phyloP scores from a whole-genome alignment of 2,888 invertebrate genomes.

The Altica lythri region DNA sequence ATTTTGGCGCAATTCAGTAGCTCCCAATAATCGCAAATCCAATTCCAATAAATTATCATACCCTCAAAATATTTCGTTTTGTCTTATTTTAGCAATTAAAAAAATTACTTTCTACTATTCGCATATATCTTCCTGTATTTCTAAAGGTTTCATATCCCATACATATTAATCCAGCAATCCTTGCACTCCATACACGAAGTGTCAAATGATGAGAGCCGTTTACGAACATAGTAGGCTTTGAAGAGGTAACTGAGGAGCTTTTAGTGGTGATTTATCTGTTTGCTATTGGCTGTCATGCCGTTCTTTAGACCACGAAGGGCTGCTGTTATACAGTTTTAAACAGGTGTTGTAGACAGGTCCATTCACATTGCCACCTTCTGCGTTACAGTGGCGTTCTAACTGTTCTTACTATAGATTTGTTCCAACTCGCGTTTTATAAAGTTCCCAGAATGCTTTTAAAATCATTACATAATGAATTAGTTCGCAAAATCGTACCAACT shows the following conservation, averaged over 20 bases:
- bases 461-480: background rate
- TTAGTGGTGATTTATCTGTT: constrained; percentile 56
- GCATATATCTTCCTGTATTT: background rate
- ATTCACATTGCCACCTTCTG: constrained; percentile 46
- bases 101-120: no score
- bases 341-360: constrained; percentile 52
- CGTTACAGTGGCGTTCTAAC: constrained; percentile 1
- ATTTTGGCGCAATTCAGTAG: no score
- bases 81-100: no score
- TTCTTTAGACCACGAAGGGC: constrained; percentile 44
- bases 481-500: background rate
- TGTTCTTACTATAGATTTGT: background rate
- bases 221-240: constrained; percentile 33
- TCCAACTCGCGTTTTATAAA: background rate
- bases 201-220: constrained; percentile 30
- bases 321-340: constrained; percentile 51
- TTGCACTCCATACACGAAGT: constrained; percentile 18
- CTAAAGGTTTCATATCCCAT: constrained; percentile 4
- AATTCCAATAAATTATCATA: no score
- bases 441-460: no score
- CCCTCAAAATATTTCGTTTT: no score
- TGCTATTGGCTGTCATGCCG: constrained; percentile 50
- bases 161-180: constrained; percentile 21
- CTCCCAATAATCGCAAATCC: no score
- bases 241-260: constrained; percentile 50